These are phyloP conservation scores for Tetragonula clypearis DNA, from an alignment of 1,140 invertebrate genomes.

Conservation along the genomic window DNA sequence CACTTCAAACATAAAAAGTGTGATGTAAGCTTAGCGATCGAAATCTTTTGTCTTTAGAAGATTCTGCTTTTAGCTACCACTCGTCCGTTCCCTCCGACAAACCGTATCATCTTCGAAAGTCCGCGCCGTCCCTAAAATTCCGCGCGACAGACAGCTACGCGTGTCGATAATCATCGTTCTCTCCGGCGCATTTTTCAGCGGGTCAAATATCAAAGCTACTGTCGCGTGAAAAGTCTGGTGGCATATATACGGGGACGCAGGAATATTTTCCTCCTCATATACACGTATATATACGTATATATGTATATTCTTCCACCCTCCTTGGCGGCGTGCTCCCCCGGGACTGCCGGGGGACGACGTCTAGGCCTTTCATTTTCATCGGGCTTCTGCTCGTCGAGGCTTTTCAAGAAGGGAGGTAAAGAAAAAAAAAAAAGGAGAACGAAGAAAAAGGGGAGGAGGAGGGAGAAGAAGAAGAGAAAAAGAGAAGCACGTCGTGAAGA, in stretches of 20 bases:
- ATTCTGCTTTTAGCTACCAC: no score
- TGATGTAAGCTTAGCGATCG: no score
- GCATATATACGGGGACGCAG: slow-evolving; percentile 37
- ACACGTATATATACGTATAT: not conserved
- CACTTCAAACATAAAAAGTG: no score
- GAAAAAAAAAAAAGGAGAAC: no score
- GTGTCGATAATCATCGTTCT: slow-evolving; percentile 7
- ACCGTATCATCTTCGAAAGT: not conserved
- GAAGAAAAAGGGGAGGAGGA: no score
- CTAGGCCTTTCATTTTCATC: slow-evolving; percentile 53
- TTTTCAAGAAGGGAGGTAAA: slow-evolving; percentile 11
- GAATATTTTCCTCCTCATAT: slow-evolving; percentile 29
- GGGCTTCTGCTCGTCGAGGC: slow-evolving; percentile 30
- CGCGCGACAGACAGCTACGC: not conserved
- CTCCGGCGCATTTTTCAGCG: slow-evolving; percentile 6
- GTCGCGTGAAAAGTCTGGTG: slow-evolving; percentile 34
- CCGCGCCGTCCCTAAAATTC: not conserved
- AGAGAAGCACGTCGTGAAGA: slow-evolving; percentile 10
- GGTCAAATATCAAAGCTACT: slow-evolving; percentile 37
- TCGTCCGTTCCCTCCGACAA: not conserved
- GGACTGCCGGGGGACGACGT: slow-evolving; percentile 7
- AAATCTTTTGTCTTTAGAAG: no score
- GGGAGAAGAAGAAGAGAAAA: no score
- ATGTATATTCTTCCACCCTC: slow-evolving; percentile 30
- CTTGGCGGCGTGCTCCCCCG: slow-evolving; percentile 10